These are phyloP conservation scores for Sebastes schlegelii DNA, from an alignment of 2,113 vertebrate genomes.

Conservation along the genomic window DNA sequence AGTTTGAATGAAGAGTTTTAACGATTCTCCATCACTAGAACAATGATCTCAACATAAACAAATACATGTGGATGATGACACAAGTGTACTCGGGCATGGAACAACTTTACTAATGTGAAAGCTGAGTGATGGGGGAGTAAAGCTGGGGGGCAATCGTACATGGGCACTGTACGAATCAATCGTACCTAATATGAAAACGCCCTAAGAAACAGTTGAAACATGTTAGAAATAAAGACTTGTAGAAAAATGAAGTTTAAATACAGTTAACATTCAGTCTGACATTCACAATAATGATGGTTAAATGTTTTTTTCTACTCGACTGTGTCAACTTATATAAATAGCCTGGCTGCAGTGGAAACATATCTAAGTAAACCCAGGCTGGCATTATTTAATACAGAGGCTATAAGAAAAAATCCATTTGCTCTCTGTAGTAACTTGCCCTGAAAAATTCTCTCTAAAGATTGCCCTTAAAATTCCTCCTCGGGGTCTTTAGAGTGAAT, in stretches of 20 bases:
- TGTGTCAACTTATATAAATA: conserved; percentile 60
- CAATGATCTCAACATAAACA: too few relatives aligned
- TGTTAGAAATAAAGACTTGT: background rate
- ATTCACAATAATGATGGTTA: conserved; percentile 13
- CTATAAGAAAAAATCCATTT: conserved; percentile 67
- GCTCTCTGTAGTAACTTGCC: conserved; percentile 54
- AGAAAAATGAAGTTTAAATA: background rate
- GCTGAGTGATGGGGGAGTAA: too few relatives aligned
- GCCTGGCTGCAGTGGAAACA: conserved; percentile 54
- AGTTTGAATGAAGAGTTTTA: too few relatives aligned
- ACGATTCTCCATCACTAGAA: too few relatives aligned
- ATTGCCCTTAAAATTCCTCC: conserved; percentile 61
- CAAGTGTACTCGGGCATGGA: too few relatives aligned
- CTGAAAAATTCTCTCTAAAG: conserved; percentile 70
- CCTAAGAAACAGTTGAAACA: background rate
- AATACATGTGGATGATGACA: too few relatives aligned
- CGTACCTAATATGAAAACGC: too few relatives aligned
- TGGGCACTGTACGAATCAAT: background rate
- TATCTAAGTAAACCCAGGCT: conserved; percentile 46
- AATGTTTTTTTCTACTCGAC: conserved; percentile 23
- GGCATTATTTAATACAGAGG: conserved; percentile 57
- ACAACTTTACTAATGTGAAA: too few relatives aligned
- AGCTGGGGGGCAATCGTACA: too few relatives aligned
- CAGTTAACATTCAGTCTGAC: conserved; percentile 13
- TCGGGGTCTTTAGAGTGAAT: conserved; percentile 43